These are phyloP conservation scores for Plutomurus gul DNA, from an alignment of 1,140 invertebrate species.

Conservation along the genomic window DNA sequence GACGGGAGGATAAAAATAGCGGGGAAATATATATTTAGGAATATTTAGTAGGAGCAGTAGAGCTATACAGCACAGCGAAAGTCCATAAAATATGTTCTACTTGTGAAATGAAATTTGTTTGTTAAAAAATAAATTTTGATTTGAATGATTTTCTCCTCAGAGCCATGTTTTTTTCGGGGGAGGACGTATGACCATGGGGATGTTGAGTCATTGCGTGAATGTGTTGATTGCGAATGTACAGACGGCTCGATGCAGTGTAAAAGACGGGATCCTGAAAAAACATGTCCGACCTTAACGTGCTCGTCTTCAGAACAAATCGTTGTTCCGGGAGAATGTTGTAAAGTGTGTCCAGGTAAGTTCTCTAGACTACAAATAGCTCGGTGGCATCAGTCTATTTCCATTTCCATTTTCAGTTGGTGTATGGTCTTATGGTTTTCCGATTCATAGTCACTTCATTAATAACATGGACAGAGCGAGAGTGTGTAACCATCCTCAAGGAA, in stretches of 20 bases:
- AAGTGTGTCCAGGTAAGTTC: conserved; percentile 80
- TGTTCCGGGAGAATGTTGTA: conserved; percentile 84
- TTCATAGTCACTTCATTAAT: conserved; percentile 11
- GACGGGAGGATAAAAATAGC: too few species aligned
- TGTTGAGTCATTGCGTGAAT: conserved; percentile 70
- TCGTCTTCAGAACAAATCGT: conserved; percentile 74
- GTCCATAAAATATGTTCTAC: too few species aligned
- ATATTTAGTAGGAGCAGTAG: too few species aligned
- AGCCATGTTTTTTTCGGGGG: conserved; percentile 75
- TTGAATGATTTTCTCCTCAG: conserved; percentile 60
- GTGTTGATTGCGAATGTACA: conserved; percentile 74
- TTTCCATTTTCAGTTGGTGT: neutral
- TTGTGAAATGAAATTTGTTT: too few species aligned
- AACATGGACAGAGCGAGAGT: neutral
- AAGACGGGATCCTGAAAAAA: conserved; percentile 71
- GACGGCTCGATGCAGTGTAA: conserved; percentile 80
- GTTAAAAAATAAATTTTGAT: neutral
- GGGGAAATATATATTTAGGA: too few species aligned
- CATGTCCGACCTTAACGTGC: conserved; percentile 81
- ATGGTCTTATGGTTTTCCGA: conserved; percentile 21
- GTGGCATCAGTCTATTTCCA: neutral
- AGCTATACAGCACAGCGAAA: too few species aligned
- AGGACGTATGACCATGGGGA: conserved; percentile 83
- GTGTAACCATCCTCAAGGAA: too few species aligned
- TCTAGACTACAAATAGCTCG: neutral